Conservation (phyloP, 1,140 invertebrate genomes). For the Battus philenor region DNA sequence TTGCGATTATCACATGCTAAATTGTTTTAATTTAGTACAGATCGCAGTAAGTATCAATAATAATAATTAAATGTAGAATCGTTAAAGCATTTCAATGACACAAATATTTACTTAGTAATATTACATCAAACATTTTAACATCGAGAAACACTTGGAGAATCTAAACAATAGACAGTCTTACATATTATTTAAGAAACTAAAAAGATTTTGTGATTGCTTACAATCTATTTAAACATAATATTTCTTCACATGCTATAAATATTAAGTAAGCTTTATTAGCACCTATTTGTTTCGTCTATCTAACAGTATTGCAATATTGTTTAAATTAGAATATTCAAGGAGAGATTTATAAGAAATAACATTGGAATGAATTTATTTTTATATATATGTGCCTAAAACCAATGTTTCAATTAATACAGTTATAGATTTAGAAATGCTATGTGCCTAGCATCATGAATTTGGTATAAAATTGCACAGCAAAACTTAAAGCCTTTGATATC, state of each 20-base stretch:
- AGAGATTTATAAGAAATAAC: conserved; percentile 21
- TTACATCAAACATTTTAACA: not conserved
- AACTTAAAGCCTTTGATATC: conserved; percentile 14
- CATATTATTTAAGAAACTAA: conserved; percentile 9
- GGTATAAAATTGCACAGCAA: conserved; percentile 41
- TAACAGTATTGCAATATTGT: conserved; percentile 14
- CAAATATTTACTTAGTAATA: conserved; percentile 12
- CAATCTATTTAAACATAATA: conserved; percentile 22
- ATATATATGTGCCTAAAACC: conserved; percentile 2
- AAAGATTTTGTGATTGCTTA: conserved; percentile 31
- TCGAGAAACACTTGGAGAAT: not conserved
- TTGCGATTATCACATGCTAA: conserved; percentile 10
- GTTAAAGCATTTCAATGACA: conserved; percentile 39
- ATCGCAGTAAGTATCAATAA: not conserved
- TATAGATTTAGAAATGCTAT: not conserved
- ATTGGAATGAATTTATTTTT: conserved; percentile 11
- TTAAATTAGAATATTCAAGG: conserved; percentile 15
- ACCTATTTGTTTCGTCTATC: conserved; percentile 45
- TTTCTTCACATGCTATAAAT: conserved; percentile 13
- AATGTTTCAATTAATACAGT: conserved; percentile 5
- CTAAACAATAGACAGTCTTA: conserved; percentile 4
- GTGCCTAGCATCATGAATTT: conserved; percentile 18
- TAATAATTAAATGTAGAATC: conserved; percentile 8
- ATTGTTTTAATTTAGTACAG: conserved; percentile 8
- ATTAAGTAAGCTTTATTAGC: conserved; percentile 67